Conservation (phyloP, 2,113 vertebrate species). For the Petroica traversi region DNA sequence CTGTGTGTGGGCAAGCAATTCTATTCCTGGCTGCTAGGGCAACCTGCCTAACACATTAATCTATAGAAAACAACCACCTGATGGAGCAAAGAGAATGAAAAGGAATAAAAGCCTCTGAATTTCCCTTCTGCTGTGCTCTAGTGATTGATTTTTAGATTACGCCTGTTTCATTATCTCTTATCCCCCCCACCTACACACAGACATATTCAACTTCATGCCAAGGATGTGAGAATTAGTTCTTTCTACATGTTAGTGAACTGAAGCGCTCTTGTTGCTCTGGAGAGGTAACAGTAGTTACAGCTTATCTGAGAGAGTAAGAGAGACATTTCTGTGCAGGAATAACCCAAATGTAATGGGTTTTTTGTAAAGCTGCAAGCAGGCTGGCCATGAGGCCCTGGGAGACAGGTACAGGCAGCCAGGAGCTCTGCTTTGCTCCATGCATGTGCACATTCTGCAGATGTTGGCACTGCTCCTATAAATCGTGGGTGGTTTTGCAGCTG, state of each 20-base stretch:
- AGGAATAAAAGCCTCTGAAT: not conserved
- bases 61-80: not conserved
- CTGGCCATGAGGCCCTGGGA: not conserved
- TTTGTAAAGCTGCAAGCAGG: not conserved
- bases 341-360: not conserved
- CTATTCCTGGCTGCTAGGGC: not conserved
- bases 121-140: not conserved
- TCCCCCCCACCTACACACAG: not conserved
- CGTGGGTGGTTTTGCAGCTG: not conserved
- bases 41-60: not conserved
- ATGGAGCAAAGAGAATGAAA: not conserved
- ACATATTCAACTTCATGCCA: not conserved
- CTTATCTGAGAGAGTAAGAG: not conserved
- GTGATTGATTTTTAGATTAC: not conserved
- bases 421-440: not conserved
- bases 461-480: not conserved
- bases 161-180: not conserved
- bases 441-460: accelerated
- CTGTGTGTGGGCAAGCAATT: not conserved
- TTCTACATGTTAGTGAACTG: not conserved
- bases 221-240: not conserved
- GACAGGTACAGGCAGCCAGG: not conserved
- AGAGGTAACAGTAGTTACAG: not conserved
- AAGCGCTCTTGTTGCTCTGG: not conserved
- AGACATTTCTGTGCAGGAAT: not conserved